A percentile compares a stretch with the other conserved stretches of the same genome.
These are phyloP conservation scores for Ceratina australensis DNA, from an alignment of 1,140 invertebrate genomes.

Conservation along the genomic window DNA sequence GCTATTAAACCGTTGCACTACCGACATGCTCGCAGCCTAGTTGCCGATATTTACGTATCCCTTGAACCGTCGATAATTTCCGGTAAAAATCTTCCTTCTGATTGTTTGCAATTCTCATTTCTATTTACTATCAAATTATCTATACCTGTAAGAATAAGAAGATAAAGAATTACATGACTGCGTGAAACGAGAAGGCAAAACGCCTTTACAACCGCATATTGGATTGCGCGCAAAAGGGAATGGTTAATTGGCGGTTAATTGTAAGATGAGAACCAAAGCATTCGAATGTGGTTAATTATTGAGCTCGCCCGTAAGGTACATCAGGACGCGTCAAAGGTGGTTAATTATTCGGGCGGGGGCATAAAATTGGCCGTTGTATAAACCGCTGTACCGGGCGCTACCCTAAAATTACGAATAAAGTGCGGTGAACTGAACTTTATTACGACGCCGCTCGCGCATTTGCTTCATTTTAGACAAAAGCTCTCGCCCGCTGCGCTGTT, in stretches of 20 bases:
- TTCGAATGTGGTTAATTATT: not conserved
- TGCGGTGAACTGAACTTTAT: not conserved
- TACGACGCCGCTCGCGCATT: not conserved
- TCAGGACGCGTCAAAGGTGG: not conserved
- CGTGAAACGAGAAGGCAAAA: too few relatives aligned
- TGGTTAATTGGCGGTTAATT: not conserved
- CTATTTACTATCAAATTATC: too few relatives aligned
- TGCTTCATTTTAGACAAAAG: constrained; percentile 22
- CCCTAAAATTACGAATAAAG: constrained; percentile 4
- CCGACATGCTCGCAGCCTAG: not conserved
- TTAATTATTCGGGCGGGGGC: not conserved
- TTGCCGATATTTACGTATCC: constrained; percentile 52
- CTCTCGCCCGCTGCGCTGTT: not conserved
- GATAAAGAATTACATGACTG: too few relatives aligned
- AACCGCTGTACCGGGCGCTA: not conserved
- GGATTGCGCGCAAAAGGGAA: not conserved
- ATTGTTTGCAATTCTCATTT: too few relatives aligned
- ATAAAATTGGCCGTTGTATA: not conserved
- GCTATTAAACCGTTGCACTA: constrained; percentile 47
- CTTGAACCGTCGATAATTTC: constrained; percentile 7
- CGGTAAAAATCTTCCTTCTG: constrained; percentile 29
- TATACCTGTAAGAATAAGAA: too few relatives aligned
- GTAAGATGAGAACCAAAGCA: not conserved
- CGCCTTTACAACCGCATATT: not conserved
- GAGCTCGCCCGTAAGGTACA: not conserved